phyloP scores from a whole-genome alignment of 37 sponge, comb jelly and placozoan genomes.

The Halichondria panicea region DNA sequence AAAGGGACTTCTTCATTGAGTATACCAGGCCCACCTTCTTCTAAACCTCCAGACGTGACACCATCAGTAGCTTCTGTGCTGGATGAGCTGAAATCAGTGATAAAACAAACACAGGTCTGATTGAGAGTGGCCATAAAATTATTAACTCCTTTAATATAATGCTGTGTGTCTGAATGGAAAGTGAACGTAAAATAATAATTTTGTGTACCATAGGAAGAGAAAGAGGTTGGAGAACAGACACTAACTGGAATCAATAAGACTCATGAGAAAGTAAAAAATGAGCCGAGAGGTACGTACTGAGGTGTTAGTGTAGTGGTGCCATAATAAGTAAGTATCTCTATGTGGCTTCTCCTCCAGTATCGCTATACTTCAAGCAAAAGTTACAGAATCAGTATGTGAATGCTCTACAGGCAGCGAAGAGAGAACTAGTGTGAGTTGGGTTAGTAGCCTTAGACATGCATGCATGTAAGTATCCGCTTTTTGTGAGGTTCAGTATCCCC shows the following conservation, averaged over 20 bases:
- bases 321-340: neutral
- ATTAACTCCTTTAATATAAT: neutral
- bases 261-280: constrained; percentile 58
- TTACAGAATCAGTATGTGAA: constrained; percentile 53
- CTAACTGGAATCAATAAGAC: constrained; percentile 44
- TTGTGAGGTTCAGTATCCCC: neutral
- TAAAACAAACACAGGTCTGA: constrained; percentile 55
- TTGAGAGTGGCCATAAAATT: neutral
- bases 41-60: constrained; percentile 16
- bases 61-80: constrained; percentile 42
- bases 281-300: constrained; percentile 39
- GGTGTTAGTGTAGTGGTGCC: neutral
- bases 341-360: constrained; percentile 15
- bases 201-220: constrained; percentile 41
- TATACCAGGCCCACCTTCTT: constrained; percentile 8
- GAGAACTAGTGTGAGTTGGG: constrained; percentile 53
- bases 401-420: constrained; percentile 72
- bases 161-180: too few relatives aligned
- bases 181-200: neutral
- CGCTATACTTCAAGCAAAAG: constrained; percentile 69
- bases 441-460: neutral
- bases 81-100: constrained; percentile 47
- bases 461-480: neutral
- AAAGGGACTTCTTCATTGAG: constrained; percentile 1
- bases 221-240: constrained; percentile 54